Evolutionary conservation across 2,113 vertebrate species (phyloP).

Genomic region (Pteropus alecto): DNA sequence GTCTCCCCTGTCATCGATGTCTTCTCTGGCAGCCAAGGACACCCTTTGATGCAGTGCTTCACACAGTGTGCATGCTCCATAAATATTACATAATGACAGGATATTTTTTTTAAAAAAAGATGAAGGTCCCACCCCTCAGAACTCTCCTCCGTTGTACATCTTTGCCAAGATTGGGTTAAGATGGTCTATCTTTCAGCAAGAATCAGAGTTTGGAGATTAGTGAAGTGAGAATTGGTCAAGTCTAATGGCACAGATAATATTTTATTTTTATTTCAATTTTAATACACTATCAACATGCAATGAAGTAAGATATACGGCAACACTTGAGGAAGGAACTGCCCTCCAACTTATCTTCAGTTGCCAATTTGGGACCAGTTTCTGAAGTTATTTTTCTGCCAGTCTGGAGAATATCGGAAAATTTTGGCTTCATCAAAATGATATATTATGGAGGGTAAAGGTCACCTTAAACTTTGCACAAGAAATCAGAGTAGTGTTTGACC

Average conservation of each 20-base stretch:
- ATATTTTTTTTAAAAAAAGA: background rate
- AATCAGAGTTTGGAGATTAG: constrained; percentile 64
- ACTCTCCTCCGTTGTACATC: constrained; percentile 1
- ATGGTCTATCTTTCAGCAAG: constrained; percentile 23
- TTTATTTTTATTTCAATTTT: constrained; percentile 81
- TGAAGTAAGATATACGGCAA: constrained; percentile 75
- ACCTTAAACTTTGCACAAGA: constrained; percentile 77
- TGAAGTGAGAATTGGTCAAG: constrained; percentile 66
- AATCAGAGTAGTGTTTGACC: constrained; percentile 68
- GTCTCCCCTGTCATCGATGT: background rate
- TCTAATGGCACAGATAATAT: constrained; percentile 78
- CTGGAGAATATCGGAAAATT: constrained; percentile 73
- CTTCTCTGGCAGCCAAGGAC: constrained; percentile 47
- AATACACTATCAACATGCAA: constrained; percentile 78
- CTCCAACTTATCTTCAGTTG: constrained; percentile 69
- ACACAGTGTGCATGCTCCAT: background rate
- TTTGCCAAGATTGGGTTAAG: constrained; percentile 62
- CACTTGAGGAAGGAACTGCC: constrained; percentile 64
- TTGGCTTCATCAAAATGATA: constrained; percentile 76
- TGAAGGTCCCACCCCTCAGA: constrained; percentile 44
- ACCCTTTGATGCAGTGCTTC: background rate
- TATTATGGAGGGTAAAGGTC: constrained; percentile 77
- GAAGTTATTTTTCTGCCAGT: constrained; percentile 75
- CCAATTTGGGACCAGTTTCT: constrained; percentile 72
- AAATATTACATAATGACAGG: constrained; percentile 54